Evolutionary conservation across 2,888 invertebrate species (phyloP).

Genomic region (Pemphredon lugubris): DNA sequence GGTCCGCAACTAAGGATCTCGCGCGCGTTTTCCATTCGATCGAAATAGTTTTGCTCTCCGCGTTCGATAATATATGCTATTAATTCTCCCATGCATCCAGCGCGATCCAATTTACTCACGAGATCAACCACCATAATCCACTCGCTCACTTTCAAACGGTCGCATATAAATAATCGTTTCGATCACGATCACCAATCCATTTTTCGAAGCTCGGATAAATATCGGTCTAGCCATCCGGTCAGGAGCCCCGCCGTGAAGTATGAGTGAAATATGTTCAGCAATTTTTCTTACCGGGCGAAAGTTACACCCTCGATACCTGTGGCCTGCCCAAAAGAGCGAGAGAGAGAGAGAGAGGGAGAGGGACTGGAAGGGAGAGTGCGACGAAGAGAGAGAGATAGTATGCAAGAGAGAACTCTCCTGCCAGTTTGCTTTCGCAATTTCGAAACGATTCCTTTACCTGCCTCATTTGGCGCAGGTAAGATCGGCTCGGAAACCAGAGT

Average conservation of each 20-base stretch:
- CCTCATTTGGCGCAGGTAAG: constrained; percentile 59
- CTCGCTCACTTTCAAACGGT: constrained; percentile 22
- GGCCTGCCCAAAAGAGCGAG: not conserved
- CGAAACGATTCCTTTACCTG: constrained; percentile 36
- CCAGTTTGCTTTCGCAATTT: constrained; percentile 61
- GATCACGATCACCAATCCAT: constrained; percentile 52
- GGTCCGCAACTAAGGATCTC: too few species aligned
- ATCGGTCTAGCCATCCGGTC: constrained; percentile 40
- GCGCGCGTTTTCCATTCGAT: not conserved
- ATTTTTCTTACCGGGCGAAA: constrained; percentile 77
- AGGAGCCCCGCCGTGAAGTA: constrained; percentile 49
- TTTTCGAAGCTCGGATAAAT: constrained; percentile 55
- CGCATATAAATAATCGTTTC: constrained; percentile 52
- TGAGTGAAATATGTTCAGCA: constrained; percentile 71
- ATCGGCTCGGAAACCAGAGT: constrained; percentile 65
- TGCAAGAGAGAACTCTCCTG: constrained; percentile 5
- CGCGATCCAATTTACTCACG: constrained; percentile 48
- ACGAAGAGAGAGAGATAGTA: not conserved
- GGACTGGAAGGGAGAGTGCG: too few species aligned
- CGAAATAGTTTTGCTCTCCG: constrained; percentile 9
- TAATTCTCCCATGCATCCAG: constrained; percentile 30
- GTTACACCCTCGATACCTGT: constrained; percentile 56
- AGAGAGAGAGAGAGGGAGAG: not conserved
- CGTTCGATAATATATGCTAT: constrained; percentile 32
- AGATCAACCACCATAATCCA: constrained; percentile 38